phyloP scores from a whole-genome alignment of 2,888 invertebrate species.

The Chromoteleia sp. region DNA sequence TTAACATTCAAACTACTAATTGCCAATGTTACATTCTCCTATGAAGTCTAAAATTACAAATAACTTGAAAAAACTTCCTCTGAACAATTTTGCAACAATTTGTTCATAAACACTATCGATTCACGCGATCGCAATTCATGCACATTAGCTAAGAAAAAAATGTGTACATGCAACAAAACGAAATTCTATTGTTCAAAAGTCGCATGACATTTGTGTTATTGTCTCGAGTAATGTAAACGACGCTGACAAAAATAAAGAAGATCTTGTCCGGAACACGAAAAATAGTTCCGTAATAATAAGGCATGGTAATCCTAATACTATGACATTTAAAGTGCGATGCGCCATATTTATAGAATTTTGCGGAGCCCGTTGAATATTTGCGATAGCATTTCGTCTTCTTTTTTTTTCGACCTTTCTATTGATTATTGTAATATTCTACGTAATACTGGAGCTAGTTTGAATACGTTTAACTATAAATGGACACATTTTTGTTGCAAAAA shows the following conservation, averaged over 20 bases:
- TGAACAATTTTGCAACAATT: background rate
- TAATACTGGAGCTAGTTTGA: slow-evolving; percentile 23
- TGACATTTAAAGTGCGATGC: slow-evolving; percentile 32
- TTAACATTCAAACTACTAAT: too few species aligned
- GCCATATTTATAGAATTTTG: slow-evolving; percentile 19
- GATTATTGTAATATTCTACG: slow-evolving; percentile 26
- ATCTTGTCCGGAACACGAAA: slow-evolving; percentile 15
- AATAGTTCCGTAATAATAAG: slow-evolving; percentile 13
- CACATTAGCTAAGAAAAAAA: background rate
- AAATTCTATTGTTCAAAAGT: slow-evolving; percentile 12
- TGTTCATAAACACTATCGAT: slow-evolving; percentile 5
- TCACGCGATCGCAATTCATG: slow-evolving; percentile 1
- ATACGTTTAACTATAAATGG: slow-evolving; percentile 26
- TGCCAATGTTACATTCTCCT: too few species aligned
- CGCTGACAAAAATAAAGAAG: slow-evolving; percentile 17
- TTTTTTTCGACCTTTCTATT: slow-evolving; percentile 18
- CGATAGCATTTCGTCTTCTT: slow-evolving; percentile 18
- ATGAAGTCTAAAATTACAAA: too few species aligned
- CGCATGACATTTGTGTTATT: slow-evolving; percentile 21
- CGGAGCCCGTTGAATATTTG: slow-evolving; percentile 12
- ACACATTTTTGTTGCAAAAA: slow-evolving; percentile 16
- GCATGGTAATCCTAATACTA: slow-evolving; percentile 30
- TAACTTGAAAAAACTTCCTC: too few species aligned
- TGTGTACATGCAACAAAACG: slow-evolving; percentile 2
- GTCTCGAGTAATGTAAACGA: slow-evolving; percentile 10